These are phyloP conservation scores for Coptotermes formosanus DNA, from an alignment of 1,140 invertebrate genomes.

Conservation along the genomic window DNA sequence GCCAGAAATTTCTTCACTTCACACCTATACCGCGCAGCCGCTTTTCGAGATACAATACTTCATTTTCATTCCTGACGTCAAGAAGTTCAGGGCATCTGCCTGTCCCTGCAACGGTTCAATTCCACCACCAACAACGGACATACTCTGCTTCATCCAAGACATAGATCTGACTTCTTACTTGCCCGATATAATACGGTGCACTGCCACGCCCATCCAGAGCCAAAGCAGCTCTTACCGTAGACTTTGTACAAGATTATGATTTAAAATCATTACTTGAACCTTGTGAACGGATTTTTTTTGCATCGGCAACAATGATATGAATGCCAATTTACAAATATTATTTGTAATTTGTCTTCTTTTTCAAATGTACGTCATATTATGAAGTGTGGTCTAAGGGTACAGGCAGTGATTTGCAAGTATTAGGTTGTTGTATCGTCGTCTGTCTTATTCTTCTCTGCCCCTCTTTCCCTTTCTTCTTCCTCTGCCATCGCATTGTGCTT, in stretches of 20 bases:
- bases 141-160: neutral
- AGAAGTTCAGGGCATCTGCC: too few relatives aligned
- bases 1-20: too few relatives aligned
- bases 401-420: too few relatives aligned
- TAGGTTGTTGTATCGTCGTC: too few relatives aligned
- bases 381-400: too few relatives aligned
- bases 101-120: neutral
- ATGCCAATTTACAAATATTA: neutral
- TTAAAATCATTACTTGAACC: neutral
- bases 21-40: too few relatives aligned
- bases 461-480: too few relatives aligned
- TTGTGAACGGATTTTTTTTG: neutral
- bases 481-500: too few relatives aligned
- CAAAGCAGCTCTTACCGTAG: neutral
- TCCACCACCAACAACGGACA: neutral
- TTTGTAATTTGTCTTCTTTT: neutral
- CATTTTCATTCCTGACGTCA: neutral
- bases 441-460: too few relatives aligned
- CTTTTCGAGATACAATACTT: too few relatives aligned
- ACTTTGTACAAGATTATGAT: neutral
- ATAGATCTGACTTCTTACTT: neutral
- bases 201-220: neutral
- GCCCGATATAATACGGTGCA: too few relatives aligned
- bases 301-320: neutral
- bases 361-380: too few relatives aligned